Conservation (phyloP, 1,140 invertebrate species). For the Colletes latitarsis region DNA sequence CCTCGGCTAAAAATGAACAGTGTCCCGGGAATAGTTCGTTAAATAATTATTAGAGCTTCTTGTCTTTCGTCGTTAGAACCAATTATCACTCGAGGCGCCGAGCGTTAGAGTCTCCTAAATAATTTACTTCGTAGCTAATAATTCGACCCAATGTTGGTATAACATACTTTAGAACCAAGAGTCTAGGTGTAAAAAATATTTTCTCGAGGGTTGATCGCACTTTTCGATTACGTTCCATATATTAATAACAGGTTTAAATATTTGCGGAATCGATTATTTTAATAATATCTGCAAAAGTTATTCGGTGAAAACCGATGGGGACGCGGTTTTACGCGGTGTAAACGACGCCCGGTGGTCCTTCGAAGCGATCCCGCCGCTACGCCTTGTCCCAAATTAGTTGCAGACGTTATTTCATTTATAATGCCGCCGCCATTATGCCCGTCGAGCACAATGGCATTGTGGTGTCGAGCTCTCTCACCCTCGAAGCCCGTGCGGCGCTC, state of each 20-base stretch:
- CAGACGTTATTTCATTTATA: slow-evolving; percentile 78
- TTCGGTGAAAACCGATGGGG: not conserved
- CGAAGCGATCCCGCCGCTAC: slow-evolving; percentile 54
- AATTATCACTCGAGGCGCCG: too few species aligned
- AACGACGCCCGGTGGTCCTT: slow-evolving; percentile 45
- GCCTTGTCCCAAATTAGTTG: slow-evolving; percentile 78
- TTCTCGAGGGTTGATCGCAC: too few species aligned
- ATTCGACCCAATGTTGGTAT: too few species aligned
- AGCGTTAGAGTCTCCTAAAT: too few species aligned
- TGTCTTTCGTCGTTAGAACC: too few species aligned
- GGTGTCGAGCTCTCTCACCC: slow-evolving; percentile 53
- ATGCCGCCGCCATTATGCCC: slow-evolving; percentile 74
- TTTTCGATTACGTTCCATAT: too few species aligned
- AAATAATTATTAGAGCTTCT: too few species aligned
- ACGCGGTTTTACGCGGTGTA: slow-evolving; percentile 42
- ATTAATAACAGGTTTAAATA: too few species aligned
- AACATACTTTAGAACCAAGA: too few species aligned
- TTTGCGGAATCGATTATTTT: too few species aligned
- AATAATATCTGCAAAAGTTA: not conserved
- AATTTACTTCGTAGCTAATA: too few species aligned
- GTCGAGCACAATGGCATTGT: slow-evolving; percentile 73
- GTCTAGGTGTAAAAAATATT: too few species aligned
- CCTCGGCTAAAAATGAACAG: not conserved
- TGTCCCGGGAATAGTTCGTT: not conserved
- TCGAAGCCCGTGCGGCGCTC: slow-evolving; percentile 23